Evolutionary conservation across 2,113 vertebrate genomes (phyloP), one percentile per base, ranked within the genome.

Genomic region (Hemicordylus capensis): DNA sequence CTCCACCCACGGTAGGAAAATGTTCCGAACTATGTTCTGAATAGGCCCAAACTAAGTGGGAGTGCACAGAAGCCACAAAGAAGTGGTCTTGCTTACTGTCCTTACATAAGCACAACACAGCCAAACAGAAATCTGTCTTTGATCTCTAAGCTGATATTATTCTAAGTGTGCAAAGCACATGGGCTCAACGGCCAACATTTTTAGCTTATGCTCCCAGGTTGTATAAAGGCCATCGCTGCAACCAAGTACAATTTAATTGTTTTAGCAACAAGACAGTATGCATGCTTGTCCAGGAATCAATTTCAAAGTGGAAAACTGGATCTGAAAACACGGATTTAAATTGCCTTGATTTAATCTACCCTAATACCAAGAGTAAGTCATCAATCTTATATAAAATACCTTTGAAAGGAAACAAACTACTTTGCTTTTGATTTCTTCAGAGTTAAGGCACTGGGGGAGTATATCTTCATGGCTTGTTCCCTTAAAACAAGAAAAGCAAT

Each of bases 371-470:
- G 6, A 37, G 9, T 20, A 64, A 17, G 19, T 12, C 34, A 3
- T 54, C 59, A 61, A 28, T 51, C 76, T 31, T n/a, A 44, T 58
- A 54, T 54, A 28, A 51, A 76, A 84, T 96, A 99, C 98, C 98
- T 98, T 99, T 86, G 97, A 98, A 12, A 99, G 96, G 94, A 98
- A 99, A 76, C 95, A 93, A 56, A 99, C 95, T 81, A 99, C 97
- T 95, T 96, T 96, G 83, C 93, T 96, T 95, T 97, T 99, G 2
- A 86, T 96, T 69, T 97, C 97, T 91, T 98, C 98, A 48, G 96
- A 97, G 87, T 90, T 88, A 89, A 99, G 96, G 92, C 98, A 98
- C 83, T 96, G 95, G 83, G 98, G 97, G 94, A 99, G 98, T 6
- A 98, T 93, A 80, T 97, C 97, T 93, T 99, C 98, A 15, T 98